Percentiles rank a stretch among this genome's conserved stretches.
These are phyloP conservation scores for Tokudaia tokunoshimensis DNA, from an alignment of 2,797 vertebrate species.

Conservation along the genomic window DNA sequence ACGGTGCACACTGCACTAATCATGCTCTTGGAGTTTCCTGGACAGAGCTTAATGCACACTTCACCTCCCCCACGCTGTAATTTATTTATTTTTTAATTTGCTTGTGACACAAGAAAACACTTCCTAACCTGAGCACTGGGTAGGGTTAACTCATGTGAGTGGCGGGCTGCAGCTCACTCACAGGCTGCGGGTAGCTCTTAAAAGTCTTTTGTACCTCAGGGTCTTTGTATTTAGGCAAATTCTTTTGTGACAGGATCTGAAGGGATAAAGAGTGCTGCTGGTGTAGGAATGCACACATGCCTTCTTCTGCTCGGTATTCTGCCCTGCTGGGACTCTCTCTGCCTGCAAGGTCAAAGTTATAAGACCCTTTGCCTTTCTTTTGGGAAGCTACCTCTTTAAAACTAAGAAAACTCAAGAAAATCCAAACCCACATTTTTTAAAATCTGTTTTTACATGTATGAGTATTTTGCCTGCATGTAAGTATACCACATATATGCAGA, in stretches of 20 bases:
- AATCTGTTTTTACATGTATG: not conserved
- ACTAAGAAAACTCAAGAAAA: conserved; percentile 58
- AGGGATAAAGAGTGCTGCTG: conserved; percentile 81
- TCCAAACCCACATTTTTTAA: not conserved
- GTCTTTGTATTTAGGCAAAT: conserved; percentile 86
- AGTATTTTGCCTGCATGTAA: not conserved
- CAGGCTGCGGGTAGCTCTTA: conserved; percentile 74
- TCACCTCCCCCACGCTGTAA: not conserved
- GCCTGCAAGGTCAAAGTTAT: conserved; percentile 81
- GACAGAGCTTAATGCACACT: conserved; percentile 69
- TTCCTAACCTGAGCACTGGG: conserved; percentile 78
- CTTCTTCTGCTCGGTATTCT: conserved; percentile 71
- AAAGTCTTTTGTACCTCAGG: conserved; percentile 83
- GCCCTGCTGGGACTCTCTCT: conserved; percentile 82
- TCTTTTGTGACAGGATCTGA: conserved; percentile 83
- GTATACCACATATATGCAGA: not conserved
- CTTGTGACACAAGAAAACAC: conserved; percentile 81
- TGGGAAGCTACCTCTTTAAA: not conserved
- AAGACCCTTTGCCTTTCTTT: conserved; percentile 69
- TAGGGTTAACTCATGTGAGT: conserved; percentile 47
- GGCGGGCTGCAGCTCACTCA: conserved; percentile 56
- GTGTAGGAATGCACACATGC: conserved; percentile 84
- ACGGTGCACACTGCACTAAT: conserved; percentile 72
- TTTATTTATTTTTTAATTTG: conserved; percentile 74
- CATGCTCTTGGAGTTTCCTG: conserved; percentile 57